These are phyloP conservation scores for Caenorhabditis zanzibari DNA, from an alignment of 2,888 invertebrate genomes.

Conservation along the genomic window DNA sequence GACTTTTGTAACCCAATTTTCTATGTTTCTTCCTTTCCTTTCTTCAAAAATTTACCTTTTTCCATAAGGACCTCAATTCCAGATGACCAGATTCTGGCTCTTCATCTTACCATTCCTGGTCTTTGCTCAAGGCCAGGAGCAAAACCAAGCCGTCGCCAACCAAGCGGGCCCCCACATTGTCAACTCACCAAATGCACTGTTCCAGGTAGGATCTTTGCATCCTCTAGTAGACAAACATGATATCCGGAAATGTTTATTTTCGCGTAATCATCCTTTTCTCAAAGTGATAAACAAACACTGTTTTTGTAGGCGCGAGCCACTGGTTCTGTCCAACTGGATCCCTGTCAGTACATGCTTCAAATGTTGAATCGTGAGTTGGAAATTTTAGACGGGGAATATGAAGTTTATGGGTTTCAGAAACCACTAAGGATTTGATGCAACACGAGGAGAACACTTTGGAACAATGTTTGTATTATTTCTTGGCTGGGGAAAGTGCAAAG, in stretches of 20 bases:
- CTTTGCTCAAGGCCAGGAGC: conserved; percentile 31
- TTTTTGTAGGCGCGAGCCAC: conserved; percentile 72
- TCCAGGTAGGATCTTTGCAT: conserved; percentile 63
- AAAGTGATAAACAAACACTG: conserved; percentile 40
- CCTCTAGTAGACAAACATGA: background rate
- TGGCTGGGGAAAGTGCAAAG: conserved; percentile 80
- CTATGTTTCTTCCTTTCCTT: no score
- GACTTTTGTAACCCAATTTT: no score
- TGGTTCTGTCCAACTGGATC: conserved; percentile 73
- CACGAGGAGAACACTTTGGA: conserved; percentile 82
- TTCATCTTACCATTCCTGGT: conserved; percentile 31
- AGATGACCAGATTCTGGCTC: conserved; percentile 39
- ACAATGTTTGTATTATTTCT: conserved; percentile 82
- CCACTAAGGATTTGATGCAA: conserved; percentile 61
- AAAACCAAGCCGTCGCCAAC: conserved; percentile 11
- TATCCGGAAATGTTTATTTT: conserved; percentile 40
- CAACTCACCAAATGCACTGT: conserved; percentile 70
- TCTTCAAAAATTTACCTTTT: no score
- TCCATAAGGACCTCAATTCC: background rate
- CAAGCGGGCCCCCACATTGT: conserved; percentile 61
- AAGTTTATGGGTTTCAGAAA: conserved; percentile 36
- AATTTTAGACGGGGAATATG: conserved; percentile 18
- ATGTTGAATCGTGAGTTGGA: conserved; percentile 67
- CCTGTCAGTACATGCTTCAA: conserved; percentile 75
- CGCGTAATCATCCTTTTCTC: background rate